Evolutionary conservation across 2,113 vertebrate genomes (phyloP).

Genomic region (Vombatus ursinus): DNA sequence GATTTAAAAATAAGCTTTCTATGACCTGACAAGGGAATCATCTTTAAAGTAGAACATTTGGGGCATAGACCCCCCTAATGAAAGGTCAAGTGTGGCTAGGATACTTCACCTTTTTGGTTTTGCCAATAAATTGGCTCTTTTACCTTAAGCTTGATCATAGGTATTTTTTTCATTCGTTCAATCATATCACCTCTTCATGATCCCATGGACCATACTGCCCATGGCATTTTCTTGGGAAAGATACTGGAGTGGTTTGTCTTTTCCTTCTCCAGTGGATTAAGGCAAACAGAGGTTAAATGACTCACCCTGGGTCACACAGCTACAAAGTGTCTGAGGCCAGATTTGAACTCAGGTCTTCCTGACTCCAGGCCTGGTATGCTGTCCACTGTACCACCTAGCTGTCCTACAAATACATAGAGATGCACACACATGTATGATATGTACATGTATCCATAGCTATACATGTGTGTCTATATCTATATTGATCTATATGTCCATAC

Average conservation of each 20-base stretch:
- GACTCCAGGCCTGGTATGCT: not conserved
- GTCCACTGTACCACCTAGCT: not conserved
- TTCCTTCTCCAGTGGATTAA: not conserved
- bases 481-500: not conserved
- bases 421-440: not conserved
- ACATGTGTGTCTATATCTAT: not conserved
- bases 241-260: not conserved
- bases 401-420: not conserved
- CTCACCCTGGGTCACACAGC: not conserved
- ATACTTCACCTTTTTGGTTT: not conserved
- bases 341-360: not conserved
- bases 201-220: not conserved
- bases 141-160: not conserved
- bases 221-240: not conserved
- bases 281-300: not conserved
- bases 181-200: not conserved
- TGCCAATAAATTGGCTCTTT: not conserved
- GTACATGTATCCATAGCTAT: not conserved
- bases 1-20: slow-evolving; percentile 36
- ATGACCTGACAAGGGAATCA: not conserved
- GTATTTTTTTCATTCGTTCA: not conserved
- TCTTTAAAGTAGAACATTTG: not conserved
- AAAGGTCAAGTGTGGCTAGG: not conserved
- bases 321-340: not conserved
- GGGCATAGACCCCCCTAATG: not conserved